phyloP scores from a whole-genome alignment of 2,888 invertebrate species.

The Heliconius ethilla region DNA sequence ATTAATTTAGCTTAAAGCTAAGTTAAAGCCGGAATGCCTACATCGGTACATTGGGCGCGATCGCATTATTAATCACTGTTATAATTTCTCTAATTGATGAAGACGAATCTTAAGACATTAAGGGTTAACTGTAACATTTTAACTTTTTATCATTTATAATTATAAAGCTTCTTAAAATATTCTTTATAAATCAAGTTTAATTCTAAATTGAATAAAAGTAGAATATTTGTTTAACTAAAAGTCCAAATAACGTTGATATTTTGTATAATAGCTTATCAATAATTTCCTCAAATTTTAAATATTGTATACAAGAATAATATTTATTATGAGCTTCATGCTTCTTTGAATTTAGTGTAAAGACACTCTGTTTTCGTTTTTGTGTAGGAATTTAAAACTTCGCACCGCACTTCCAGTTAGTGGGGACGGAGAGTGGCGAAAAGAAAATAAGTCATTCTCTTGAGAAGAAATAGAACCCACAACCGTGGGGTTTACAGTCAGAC shows the following conservation, averaged over 20 bases:
- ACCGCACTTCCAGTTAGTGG: neutral
- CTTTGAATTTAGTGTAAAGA: too few relatives aligned
- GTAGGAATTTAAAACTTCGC: too few relatives aligned
- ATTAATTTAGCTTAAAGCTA: conserved; percentile 24
- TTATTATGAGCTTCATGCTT: too few relatives aligned
- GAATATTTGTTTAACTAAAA: neutral
- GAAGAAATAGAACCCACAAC: neutral
- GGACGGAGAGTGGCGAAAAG: neutral
- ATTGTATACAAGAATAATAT: neutral
- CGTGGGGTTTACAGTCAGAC: neutral
- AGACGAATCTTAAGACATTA: conserved; percentile 59
- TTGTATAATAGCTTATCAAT: neutral
- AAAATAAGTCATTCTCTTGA: too few relatives aligned
- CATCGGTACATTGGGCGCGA: conserved; percentile 14
- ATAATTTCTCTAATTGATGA: conserved; percentile 76
- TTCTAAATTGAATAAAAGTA: too few relatives aligned
- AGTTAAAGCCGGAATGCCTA: conserved; percentile 8
- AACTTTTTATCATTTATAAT: conserved; percentile 9
- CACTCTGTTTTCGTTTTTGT: too few relatives aligned
- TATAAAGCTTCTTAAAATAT: neutral
- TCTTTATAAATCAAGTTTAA: neutral
- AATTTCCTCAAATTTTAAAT: neutral
- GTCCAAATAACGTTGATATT: neutral
- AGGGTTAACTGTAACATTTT: conserved; percentile 49
- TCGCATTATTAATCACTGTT: conserved; percentile 58